phyloP scores from a whole-genome alignment of 92 coral and sea anemone genomes.

The Pocillopora meandrina region DNA sequence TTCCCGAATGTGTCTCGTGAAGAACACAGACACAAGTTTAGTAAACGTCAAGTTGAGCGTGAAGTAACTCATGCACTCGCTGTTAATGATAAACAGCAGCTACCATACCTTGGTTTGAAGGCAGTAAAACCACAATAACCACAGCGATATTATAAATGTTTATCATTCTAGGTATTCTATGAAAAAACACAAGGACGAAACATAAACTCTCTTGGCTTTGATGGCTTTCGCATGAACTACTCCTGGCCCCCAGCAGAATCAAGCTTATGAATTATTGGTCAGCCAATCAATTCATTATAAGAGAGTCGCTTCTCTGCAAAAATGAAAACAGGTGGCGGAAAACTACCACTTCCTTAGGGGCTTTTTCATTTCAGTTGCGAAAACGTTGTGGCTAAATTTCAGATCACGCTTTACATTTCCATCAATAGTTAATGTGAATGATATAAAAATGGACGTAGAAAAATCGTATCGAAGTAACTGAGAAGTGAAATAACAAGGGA shows the following conservation, averaged over 20 bases:
- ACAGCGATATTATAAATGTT: not conserved
- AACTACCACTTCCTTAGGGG: not conserved
- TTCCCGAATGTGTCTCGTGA: too few species aligned
- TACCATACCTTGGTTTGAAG: conserved; percentile 22
- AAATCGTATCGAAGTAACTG: too few species aligned
- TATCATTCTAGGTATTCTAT: not conserved
- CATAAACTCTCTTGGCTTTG: not conserved
- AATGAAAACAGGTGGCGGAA: conserved; percentile 19
- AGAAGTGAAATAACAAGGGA: too few species aligned
- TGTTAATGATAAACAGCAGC: not conserved
- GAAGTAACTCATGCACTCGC: not conserved
- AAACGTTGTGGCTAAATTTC: not conserved
- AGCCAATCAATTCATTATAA: conserved; percentile 16
- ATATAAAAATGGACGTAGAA: too few species aligned
- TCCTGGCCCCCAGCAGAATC: not conserved
- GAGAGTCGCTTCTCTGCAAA: conserved; percentile 21
- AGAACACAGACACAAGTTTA: too few species aligned
- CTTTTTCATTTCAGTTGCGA: not conserved
- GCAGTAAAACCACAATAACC: not conserved
- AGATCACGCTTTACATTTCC: not conserved
- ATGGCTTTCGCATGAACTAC: not conserved
- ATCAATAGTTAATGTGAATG: too few species aligned
- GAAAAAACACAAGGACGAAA: conserved; percentile 10
- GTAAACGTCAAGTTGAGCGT: too few species aligned
- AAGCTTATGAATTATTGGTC: conserved; percentile 7